Evolutionary conservation across 2,888 invertebrate species (phyloP).

Genomic region (Drosophila bunnanda): DNA sequence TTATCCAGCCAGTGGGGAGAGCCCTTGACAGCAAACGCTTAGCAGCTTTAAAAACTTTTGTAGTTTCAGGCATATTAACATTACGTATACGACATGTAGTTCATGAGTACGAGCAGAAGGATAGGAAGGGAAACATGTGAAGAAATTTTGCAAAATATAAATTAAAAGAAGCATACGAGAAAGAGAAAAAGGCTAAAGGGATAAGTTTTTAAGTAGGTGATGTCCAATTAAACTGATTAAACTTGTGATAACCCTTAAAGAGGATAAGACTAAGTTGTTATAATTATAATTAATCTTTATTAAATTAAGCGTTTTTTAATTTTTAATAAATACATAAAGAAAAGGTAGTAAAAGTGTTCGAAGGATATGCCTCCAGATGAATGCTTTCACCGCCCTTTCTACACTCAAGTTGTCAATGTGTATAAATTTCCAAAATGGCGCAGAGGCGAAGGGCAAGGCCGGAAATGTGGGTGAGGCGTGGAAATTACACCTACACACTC

Average conservation of each 20-base stretch:
- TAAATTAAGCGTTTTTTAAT: too few relatives aligned
- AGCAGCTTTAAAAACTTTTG: conserved; percentile 17
- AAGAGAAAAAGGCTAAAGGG: background rate
- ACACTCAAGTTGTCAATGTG: conserved; percentile 57
- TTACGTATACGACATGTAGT: conserved; percentile 31
- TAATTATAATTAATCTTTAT: too few relatives aligned
- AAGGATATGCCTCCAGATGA: conserved; percentile 26
- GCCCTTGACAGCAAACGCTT: conserved; percentile 12
- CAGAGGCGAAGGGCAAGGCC: background rate
- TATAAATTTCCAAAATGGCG: conserved; percentile 51
- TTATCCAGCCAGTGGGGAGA: too few relatives aligned
- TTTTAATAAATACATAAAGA: background rate
- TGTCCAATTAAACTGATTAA: conserved; percentile 15
- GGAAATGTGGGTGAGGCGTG: conserved; percentile 7
- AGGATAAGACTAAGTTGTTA: background rate
- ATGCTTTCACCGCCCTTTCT: conserved; percentile 24
- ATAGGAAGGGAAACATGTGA: too few relatives aligned
- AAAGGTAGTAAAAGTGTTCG: background rate
- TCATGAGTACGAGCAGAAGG: background rate
- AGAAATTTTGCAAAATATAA: too few relatives aligned
- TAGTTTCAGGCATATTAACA: conserved; percentile 20
- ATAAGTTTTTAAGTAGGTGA: background rate
- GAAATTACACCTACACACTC: conserved; percentile 20
- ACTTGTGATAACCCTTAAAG: conserved; percentile 10
- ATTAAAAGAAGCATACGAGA: background rate